Evolutionary conservation across 23 tunicate genomes (phyloP).

Genomic region (Trididemnum clinides): DNA sequence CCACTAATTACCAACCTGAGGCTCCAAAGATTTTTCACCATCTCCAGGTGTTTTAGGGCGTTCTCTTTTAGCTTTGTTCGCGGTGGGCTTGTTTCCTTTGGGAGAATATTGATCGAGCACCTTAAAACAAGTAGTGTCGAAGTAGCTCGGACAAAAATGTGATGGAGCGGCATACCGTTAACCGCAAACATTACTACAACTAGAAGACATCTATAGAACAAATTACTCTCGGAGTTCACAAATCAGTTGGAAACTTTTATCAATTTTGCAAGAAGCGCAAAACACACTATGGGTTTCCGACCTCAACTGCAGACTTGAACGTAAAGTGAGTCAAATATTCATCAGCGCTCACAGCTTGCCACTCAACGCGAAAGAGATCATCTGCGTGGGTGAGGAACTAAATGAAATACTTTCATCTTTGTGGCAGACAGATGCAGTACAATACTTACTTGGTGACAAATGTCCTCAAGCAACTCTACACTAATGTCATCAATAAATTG

Average conservation of each 20-base stretch:
- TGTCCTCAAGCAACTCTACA: slow-evolving; percentile 78
- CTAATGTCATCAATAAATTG: slow-evolving; percentile 88
- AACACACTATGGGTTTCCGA: no score
- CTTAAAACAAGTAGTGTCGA: neutral
- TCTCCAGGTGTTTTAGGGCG: slow-evolving; percentile 92
- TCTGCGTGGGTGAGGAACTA: no score
- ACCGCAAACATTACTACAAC: no score
- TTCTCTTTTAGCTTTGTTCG: slow-evolving; percentile 67
- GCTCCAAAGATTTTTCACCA: slow-evolving; percentile 56
- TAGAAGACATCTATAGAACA: no score
- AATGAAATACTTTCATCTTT: no score
- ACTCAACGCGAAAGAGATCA: no score
- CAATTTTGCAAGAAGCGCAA: no score
- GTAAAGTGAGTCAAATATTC: neutral
- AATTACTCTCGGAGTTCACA: no score
- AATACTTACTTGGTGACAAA: slow-evolving; percentile 54
- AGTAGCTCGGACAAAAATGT: neutral
- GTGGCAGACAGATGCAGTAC: no score
- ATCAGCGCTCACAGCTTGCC: neutral
- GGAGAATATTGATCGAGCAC: slow-evolving; percentile 78
- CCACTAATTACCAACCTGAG: slow-evolving; percentile 44
- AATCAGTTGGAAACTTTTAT: no score
- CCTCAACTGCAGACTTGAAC: no score
- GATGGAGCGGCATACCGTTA: no score
- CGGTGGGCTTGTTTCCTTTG: slow-evolving; percentile 43